Base-by-base conservation (phyloP, 2,888 invertebrate genomes). In the Acronicta psi region DNA sequence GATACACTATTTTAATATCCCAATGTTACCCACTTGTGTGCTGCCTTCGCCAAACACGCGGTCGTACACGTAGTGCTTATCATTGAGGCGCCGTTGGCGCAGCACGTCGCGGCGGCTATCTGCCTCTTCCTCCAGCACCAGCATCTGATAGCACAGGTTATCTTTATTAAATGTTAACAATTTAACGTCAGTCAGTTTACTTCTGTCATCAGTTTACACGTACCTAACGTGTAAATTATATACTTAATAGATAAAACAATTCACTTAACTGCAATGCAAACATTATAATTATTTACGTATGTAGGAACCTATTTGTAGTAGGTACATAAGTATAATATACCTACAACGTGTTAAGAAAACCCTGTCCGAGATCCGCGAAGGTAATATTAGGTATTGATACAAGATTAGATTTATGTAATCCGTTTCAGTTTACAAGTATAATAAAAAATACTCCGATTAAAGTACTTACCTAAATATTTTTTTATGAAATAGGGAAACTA, bases 11-110 rank as follows among this genome's bases (percentile, higher is more conserved):
- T 47, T 10, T 17, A 2, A 17, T 13, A 9, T 13, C 10, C 14
- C 8, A 50, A 14, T 16, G 9, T 59, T 45, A 73, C 80, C 86
- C 89, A 98, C 98, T 95, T 98, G 98, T 0, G 97, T 96, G 18
- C 98, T 96, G 66, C 96, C 96, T 84, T 98, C 98, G 49, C 97
- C 97, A 84, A 99, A 98, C 9, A 98, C 98, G 51, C 96, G 95
- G 86, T 99, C 99, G 87, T 98, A 99, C 3, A 97, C 95, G 89
- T 98, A 99, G 84, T 98, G 97, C 69, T 97, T 96, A 67, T 98
- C 98, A 17, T 95, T 95, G 51, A 94, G 92, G 57, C 96, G 96
- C 18, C 95, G 93, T 56, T 96, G 96, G 17, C 97, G 94, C 46
- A 97, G 90, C 40, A 96, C 95, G 82, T 96, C 96, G 31, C 88